Evolutionary conservation across 1,140 invertebrate species (phyloP).

Genomic region (Tribolium madens): DNA sequence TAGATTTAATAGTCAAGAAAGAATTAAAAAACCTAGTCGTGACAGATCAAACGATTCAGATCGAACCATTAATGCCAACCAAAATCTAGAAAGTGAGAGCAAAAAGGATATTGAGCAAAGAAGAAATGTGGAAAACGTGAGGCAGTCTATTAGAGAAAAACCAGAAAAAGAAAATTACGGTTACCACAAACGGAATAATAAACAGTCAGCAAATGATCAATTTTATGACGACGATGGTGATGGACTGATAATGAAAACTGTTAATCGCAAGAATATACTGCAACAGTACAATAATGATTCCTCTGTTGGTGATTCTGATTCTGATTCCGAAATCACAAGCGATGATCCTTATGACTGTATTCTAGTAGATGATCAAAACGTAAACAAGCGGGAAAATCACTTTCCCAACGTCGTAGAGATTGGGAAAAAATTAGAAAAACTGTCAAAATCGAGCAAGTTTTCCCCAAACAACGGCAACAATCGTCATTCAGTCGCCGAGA

Average conservation of each 20-base stretch:
- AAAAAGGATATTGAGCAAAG: conserved; percentile 40
- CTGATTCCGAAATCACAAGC: conserved; percentile 74
- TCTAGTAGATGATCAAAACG: conserved; percentile 77
- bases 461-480: conserved; percentile 63
- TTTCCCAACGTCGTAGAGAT: conserved; percentile 65
- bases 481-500: conserved; percentile 49
- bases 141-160: conserved; percentile 60
- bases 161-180: conserved; percentile 49
- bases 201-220: conserved; percentile 70
- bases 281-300: conserved; percentile 76
- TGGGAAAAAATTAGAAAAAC: conserved; percentile 67
- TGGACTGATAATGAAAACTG: conserved; percentile 73
- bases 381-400: conserved; percentile 56
- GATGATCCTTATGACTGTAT: conserved; percentile 81
- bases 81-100: conserved; percentile 45
- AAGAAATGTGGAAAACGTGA: conserved; percentile 27
- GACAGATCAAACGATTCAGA: conserved; percentile 65
- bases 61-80: conserved; percentile 58
- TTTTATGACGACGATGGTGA: conserved; percentile 74
- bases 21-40: conserved; percentile 49
- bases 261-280: conserved; percentile 76
- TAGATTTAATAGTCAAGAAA: conserved; percentile 52
- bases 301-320: conserved; percentile 64
- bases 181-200: conserved; percentile 60
- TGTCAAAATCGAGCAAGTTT: conserved; percentile 65